phyloP scores from a whole-genome alignment of 1,140 invertebrate species.

The Dendroctonus valens region DNA sequence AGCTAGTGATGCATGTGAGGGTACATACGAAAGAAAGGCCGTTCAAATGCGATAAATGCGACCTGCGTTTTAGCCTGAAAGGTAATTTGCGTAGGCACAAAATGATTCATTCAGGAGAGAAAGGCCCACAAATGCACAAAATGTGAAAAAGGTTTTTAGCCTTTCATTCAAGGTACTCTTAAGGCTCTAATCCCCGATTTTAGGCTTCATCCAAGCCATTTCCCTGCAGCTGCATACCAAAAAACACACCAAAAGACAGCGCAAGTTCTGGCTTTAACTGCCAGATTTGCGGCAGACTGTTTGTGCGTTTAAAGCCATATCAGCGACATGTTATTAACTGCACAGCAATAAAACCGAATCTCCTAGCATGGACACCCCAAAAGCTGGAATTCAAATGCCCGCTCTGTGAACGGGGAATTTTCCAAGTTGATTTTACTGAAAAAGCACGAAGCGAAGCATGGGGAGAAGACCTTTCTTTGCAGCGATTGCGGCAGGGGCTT shows the following conservation, averaged over 20 bases:
- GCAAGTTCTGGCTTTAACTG: conserved; percentile 26
- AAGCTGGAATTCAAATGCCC: conserved; percentile 25
- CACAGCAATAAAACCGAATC: neutral
- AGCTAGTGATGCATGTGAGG: conserved; percentile 60
- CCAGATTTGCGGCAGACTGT: conserved; percentile 32
- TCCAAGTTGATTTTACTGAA: conserved; percentile 23
- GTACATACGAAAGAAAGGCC: conserved; percentile 62
- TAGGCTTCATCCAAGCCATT: conserved; percentile 51
- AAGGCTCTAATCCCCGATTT: neutral
- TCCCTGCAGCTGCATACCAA: conserved; percentile 53
- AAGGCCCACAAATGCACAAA: conserved; percentile 49
- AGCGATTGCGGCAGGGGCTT: conserved; percentile 40
- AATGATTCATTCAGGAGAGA: conserved; percentile 50
- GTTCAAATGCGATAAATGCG: conserved; percentile 65
- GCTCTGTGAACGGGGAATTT: conserved; percentile 28
- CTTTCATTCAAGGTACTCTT: neutral
- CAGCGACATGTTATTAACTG: neutral
- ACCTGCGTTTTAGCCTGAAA: conserved; percentile 63
- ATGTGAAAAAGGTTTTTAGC: conserved; percentile 45
- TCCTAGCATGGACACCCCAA: neutral
- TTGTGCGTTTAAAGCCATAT: conserved; percentile 18
- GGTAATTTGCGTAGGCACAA: conserved; percentile 49
- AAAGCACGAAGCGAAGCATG: conserved; percentile 36
- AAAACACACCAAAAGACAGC: conserved; percentile 40
- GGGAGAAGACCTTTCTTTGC: conserved; percentile 44